Evolutionary conservation across 1,140 invertebrate species (phyloP).

Genomic region (Triops longicaudatus): DNA sequence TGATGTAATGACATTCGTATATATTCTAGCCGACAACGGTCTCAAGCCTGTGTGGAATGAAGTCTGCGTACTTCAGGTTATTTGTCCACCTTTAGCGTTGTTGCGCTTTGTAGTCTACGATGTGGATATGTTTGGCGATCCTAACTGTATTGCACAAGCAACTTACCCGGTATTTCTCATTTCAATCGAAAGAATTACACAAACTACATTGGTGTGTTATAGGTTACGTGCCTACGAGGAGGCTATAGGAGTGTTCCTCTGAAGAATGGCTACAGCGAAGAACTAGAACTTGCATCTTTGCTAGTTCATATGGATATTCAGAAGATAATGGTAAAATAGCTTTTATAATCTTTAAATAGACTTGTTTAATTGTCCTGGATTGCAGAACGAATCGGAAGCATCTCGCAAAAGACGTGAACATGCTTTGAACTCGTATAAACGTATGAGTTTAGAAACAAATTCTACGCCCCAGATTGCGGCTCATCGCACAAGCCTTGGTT

Average conservation of each 20-base stretch:
- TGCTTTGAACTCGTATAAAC: background rate
- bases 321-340: slow-evolving; percentile 41
- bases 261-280: slow-evolving; percentile 85
- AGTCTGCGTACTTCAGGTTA: slow-evolving; percentile 75
- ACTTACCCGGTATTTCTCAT: slow-evolving; percentile 64
- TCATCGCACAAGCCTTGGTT: background rate
- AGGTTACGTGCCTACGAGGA: slow-evolving; percentile 37
- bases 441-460: background rate
- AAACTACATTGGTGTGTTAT: slow-evolving; percentile 28
- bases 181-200: background rate
- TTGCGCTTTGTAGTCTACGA: slow-evolving; percentile 89
- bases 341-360: background rate
- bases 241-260: slow-evolving; percentile 87
- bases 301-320: slow-evolving; percentile 68
- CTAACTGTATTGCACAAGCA: slow-evolving; percentile 94
- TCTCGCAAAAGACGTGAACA: background rate
- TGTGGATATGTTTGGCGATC: slow-evolving; percentile 96
- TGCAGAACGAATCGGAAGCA: background rate
- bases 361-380: background rate
- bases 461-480: background rate
- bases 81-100: slow-evolving; percentile 79
- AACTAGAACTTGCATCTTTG: slow-evolving; percentile 82
- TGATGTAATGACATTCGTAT: background rate
- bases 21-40: slow-evolving; percentile 79
- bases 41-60: slow-evolving; percentile 95